Base-by-base conservation (phyloP, 2,888 invertebrate genomes). In the Cerastis rubricosa region DNA sequence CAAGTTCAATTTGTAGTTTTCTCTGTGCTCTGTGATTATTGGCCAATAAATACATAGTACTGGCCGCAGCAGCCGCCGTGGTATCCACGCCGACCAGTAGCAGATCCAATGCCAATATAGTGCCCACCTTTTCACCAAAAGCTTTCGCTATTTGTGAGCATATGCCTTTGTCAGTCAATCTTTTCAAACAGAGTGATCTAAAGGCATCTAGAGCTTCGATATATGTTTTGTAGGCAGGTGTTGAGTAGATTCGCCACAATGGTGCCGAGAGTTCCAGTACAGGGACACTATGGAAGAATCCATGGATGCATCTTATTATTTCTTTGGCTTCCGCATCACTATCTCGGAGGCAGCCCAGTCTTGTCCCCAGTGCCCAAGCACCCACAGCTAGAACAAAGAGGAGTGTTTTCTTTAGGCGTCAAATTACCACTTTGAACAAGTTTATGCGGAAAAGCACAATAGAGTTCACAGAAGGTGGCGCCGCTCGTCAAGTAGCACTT, bases 1-100 rank as follows among this genome's bases (percentile, higher is more conserved):
- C 96, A 51, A 98, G 92, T 94, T 98, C 98, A 40, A 96, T 89
- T 90, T 97, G 97, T 71, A 98, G 94, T 83, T 94, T 97, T 85
- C 96, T 96, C 91, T 98, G 98, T 81, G 97, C 97, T 73, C 97
- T 97, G 19, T 96, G 96, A 94, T 98, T 98, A 88, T 97, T 97
- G 12, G 98, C 97, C 85, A 98, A 93, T 90, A 98, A 97, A 94
- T 98, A 98, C 76, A 98, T 97, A 25, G 98, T 97, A 80, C 98
- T 98, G 0, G 98, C 97, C 25, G 97, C 97, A 7, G 98, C 98
- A 57, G 98, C 98, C 0, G 98, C 98, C 7, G 98, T 98, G 95
- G 98, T 98, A 91, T 98, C 98, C 2, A 98, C 98, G 19, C 98
- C 98, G 81, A 98, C 98, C 29, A 98, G 95, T 85, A 98, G 97